phyloP scores from a whole-genome alignment of 2,797 vertebrate species.

The Myripristis jacobus region DNA sequence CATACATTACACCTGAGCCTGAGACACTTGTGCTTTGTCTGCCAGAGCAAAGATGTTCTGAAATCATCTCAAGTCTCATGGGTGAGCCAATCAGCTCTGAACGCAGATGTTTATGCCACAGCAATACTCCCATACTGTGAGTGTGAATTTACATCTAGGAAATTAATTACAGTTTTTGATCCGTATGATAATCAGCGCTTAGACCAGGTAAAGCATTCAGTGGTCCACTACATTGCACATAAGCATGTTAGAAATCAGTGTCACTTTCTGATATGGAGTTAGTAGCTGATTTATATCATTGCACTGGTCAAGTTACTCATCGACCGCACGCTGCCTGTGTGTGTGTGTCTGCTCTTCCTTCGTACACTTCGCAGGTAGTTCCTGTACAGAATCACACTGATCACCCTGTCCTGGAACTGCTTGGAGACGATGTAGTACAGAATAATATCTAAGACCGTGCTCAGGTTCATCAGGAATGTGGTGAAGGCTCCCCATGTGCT shows the following conservation, averaged over 20 bases:
- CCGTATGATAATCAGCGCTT: constrained; percentile 67
- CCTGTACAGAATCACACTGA: constrained; percentile 95
- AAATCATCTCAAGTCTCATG: constrained; percentile 75
- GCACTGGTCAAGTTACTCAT: constrained; percentile 92
- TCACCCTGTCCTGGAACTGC: constrained; percentile 97
- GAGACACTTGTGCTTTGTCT: constrained; percentile 55
- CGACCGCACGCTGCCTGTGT: constrained; percentile 89
- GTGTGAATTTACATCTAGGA: constrained; percentile 73
- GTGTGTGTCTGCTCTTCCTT: constrained; percentile 90
- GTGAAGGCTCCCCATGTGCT: constrained; percentile 91
- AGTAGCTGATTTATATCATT: constrained; percentile 84
- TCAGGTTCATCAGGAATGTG: constrained; percentile 96
- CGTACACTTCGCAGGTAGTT: constrained; percentile 94
- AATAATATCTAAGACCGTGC: constrained; percentile 93
- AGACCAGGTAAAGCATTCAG: constrained; percentile 48
- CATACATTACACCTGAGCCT: constrained; percentile 64
- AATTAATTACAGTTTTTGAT: constrained; percentile 76
- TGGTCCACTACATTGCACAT: constrained; percentile 28
- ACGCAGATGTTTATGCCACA: constrained; percentile 80
- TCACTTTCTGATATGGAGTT: neutral
- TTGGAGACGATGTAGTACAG: constrained; percentile 98
- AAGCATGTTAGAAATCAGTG: neutral
- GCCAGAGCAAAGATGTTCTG: constrained; percentile 54
- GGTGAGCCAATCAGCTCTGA: constrained; percentile 79
- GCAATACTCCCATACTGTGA: constrained; percentile 77